These are phyloP conservation scores for Mesorhabditis belari DNA, from an alignment of 2,888 invertebrate species.

Conservation along the genomic window DNA sequence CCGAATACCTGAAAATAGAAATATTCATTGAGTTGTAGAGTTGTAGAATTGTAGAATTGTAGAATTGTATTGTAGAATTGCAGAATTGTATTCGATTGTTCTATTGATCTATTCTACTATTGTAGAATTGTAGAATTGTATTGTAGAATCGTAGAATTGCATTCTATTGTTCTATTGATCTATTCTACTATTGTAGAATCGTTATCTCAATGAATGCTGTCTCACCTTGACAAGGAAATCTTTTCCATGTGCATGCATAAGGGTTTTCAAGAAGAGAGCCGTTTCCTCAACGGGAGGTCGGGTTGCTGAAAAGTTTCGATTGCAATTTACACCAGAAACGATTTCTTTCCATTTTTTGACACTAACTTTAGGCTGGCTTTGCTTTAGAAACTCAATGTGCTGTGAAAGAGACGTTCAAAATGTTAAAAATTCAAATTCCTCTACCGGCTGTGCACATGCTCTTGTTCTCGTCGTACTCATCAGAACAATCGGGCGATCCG, in stretches of 20 bases:
- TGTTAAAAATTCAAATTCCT: conserved; percentile 30
- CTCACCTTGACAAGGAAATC: conserved; percentile 85
- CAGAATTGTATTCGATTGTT: too few species aligned
- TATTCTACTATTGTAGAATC: conserved; percentile 2
- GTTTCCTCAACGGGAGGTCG: conserved; percentile 94
- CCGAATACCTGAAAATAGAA: conserved; percentile 67
- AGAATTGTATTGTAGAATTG: too few species aligned
- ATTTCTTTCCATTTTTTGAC: neutral
- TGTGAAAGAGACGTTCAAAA: neutral
- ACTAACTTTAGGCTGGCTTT: neutral
- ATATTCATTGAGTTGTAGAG: too few species aligned
- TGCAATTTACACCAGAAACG: neutral
- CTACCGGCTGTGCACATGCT: conserved; percentile 87
- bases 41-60: too few species aligned
- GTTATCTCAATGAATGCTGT: neutral
- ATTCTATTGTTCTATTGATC: too few species aligned
- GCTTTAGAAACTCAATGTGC: neutral
- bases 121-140: too few species aligned
- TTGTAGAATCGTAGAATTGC: too few species aligned
- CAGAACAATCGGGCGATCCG: conserved; percentile 80
- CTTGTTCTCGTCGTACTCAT: conserved; percentile 90
- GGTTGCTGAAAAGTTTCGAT: conserved; percentile 66
- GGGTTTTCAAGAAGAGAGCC: conserved; percentile 83
- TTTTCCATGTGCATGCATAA: conserved; percentile 87
- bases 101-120: too few species aligned